Percentiles rank a stretch among this genome's conserved stretches.
Conservation (phyloP, 2,797 vertebrate species). For the Schizopygopsis pylzovi region DNA sequence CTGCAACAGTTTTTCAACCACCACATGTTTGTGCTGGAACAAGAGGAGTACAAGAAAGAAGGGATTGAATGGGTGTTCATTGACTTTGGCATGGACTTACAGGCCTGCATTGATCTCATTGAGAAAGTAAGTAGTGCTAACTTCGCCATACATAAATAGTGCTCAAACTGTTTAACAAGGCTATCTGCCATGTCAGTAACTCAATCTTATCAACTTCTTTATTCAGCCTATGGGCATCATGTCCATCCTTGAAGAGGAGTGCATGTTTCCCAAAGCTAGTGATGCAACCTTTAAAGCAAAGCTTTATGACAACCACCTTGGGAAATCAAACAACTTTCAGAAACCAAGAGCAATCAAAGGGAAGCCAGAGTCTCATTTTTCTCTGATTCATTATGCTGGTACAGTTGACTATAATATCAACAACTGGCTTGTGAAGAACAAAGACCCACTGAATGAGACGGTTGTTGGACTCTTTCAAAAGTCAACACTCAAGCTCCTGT, state of each 20-base stretch:
- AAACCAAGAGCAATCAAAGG: conserved; percentile 85
- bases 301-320: conserved; percentile 85
- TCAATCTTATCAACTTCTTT: not conserved
- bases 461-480: conserved; percentile 86
- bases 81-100: conserved; percentile 82
- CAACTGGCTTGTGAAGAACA: conserved; percentile 86
- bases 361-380: conserved; percentile 84
- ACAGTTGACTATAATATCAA: conserved; percentile 86
- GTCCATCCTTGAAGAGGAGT: conserved; percentile 96
- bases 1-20: conserved; percentile 88
- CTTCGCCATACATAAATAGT: not conserved
- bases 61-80: conserved; percentile 81
- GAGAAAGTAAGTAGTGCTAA: conserved; percentile 74
- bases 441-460: conserved; percentile 85
- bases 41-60: conserved; percentile 83
- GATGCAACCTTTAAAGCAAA: conserved; percentile 86
- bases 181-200: not conserved
- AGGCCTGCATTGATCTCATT: conserved; percentile 82
- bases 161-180: conserved; percentile 4
- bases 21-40: conserved; percentile 86
- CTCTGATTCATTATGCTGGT: conserved; percentile 82
- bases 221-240: conserved; percentile 87
- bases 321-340: conserved; percentile 83
- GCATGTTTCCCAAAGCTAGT: conserved; percentile 91
- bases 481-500: conserved; percentile 80